Conservation (phyloP, 1,140 invertebrate genomes). For the Mamestra configurata region DNA sequence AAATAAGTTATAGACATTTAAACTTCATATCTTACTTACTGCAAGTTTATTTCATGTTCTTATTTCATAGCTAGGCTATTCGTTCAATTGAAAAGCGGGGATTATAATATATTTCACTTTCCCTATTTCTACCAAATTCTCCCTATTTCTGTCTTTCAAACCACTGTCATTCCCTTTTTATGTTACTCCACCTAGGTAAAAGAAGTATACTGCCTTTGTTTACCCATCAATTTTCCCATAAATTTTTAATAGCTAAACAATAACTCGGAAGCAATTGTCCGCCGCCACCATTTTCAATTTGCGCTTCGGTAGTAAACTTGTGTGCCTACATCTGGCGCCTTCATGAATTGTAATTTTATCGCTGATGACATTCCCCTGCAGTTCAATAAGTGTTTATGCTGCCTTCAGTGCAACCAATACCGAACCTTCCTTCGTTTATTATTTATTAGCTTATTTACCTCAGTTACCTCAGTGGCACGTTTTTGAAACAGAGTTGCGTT, state of each 20-base stretch:
- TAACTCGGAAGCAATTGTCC: constrained; percentile 79
- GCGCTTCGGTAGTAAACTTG: constrained; percentile 75
- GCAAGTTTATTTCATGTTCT: too few species aligned
- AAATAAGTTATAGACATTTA: too few species aligned
- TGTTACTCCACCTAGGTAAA: neutral
- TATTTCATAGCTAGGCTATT: too few species aligned
- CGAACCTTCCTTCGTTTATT: neutral
- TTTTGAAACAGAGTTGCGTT: neutral
- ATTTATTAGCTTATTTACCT: neutral
- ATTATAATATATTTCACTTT: neutral
- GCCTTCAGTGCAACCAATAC: constrained; percentile 55
- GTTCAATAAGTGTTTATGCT: constrained; percentile 82
- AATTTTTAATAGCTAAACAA: constrained; percentile 83
- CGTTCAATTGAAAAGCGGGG: neutral
- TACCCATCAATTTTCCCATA: constrained; percentile 54
- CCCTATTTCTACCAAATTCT: constrained; percentile 7
- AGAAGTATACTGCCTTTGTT: constrained; percentile 16
- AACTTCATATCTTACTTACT: too few species aligned
- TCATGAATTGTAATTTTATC: constrained; percentile 84
- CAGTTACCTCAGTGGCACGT: neutral
- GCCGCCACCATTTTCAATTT: constrained; percentile 78
- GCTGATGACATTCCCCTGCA: constrained; percentile 76
- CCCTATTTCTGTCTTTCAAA: neutral
- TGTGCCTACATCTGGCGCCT: constrained; percentile 82
- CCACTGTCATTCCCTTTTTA: neutral